Base-by-base conservation (phyloP, 2,797 vertebrate species). In the Botia almorhae region DNA sequence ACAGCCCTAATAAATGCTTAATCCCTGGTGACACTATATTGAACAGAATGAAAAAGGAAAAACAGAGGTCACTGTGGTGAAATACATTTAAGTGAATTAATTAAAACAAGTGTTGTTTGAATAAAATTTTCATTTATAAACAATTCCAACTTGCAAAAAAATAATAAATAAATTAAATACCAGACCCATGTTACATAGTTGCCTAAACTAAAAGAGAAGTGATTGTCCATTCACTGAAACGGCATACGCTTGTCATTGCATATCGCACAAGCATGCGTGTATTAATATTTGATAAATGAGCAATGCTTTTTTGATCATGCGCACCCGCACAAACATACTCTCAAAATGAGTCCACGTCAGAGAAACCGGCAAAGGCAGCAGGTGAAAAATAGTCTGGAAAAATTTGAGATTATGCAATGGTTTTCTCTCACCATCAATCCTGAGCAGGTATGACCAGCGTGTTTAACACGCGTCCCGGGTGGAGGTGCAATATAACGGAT, bases 341-440 rank as follows among this genome's bases (percentile, higher is more conserved):
- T 58, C 50, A 64, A 64, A 84, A 79, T 53, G 70, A 89, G 81
- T 76, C 26, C 88, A 89, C 90, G 91, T 92, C 87, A 90, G 82
- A 91, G 87, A 81, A 90, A 91, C 90, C 89, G 88, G 68, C 81
- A 82, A 85, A 83, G 87, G 84, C 87, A 87, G 82, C 63, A 36
- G 65, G 83, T 94, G 93, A 93, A 91, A 94, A 92, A 94, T 94
- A 88, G 85, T 82, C 85, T 56, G 7, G 83, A 85, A 89, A 89
- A 89, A 90, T 83, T 90, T 87, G 89, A 91, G 91, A 92, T 93
- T 94, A 94, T 94, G 90, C 92, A 91, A 91, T 76, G 85, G 87
- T 91, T 92, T 82, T 90, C 89, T 89, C 87, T 81, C 88, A 79
- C 89, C 92, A 93, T 94, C 92, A 92, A 92, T 94, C 90, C 90